Evolutionary conservation across 1,140 invertebrate genomes (phyloP), one percentile per base, ranked within the genome.

Genomic region (Penaeus japonicus): DNA sequence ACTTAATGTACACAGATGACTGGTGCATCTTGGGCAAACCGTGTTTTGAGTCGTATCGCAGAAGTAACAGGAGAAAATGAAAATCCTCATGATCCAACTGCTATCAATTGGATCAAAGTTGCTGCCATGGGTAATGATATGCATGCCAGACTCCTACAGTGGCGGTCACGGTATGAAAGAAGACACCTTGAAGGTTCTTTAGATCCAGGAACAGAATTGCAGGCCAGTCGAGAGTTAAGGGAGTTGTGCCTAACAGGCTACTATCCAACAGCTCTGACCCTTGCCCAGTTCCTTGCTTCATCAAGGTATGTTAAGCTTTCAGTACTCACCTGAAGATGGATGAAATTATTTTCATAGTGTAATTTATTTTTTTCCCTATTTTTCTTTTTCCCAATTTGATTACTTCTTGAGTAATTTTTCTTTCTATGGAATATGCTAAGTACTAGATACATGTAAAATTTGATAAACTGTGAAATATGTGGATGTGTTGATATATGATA

Each of bases 171-270:
- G 18, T 85, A 85, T n/a, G 84, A 85, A 39, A 79, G 54, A 78
- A 18, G 84, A 59, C 84, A 85, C 75, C 73, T 22, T 1, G 54
- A 79, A n/a, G 84, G 84, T 4, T n/a, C 22, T 7, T 30, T 85
- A n/a, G 84, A 85, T 53, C 84, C 84, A 32, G 84, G 84, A 32
- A 85, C 84, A 20, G 73, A 85, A 30, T 30, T 85, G 18, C 84
- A 85, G 54, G 84, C 84, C 18, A 59, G 53, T 24, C 73, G 84
- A 27, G 84, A 85, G n/a, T 35, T 85, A 22, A 27, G 84, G 53
- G 84, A 85, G 54, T 55, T 85, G 27, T 85, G 84, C 73, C 70
- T 78, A 54, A 85, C 84, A n/a, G 84, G 84, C n/a, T 85, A 78
- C 32, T 85, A 85, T 47, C 84, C 84, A 18, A 75, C 84, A n/a